Evolutionary conservation across 92 coral and sea anemone species (phyloP).

Genomic region (Zoanthus gigantus): DNA sequence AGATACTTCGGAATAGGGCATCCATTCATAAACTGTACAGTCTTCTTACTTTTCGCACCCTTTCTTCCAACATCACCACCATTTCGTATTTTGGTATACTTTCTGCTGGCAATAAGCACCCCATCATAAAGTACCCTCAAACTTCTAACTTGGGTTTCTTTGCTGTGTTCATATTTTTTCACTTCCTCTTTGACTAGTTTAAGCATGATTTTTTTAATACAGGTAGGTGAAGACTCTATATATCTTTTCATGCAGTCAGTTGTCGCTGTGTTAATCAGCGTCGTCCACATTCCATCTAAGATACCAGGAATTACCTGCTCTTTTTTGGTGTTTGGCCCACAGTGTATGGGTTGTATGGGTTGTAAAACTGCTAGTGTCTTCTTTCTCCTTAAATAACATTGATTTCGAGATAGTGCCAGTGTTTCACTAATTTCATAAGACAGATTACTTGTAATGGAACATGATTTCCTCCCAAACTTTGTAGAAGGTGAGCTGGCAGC

Average conservation of each 20-base stretch:
- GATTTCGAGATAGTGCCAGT: too few species aligned
- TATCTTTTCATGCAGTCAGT: neutral
- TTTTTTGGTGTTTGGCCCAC: too few species aligned
- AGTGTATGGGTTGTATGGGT: too few species aligned
- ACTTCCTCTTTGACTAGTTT: neutral
- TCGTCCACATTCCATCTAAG: neutral
- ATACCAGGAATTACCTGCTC: too few species aligned
- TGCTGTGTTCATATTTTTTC: neutral
- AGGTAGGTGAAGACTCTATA: neutral
- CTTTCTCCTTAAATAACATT: too few species aligned
- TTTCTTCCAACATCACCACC: neutral
- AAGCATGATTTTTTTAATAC: neutral
- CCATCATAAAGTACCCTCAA: conserved; percentile 4
- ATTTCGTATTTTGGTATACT: conserved; percentile 30
- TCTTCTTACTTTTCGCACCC: conserved; percentile 4
- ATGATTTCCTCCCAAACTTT: too few species aligned
- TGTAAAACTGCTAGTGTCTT: too few species aligned
- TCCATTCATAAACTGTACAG: conserved; percentile 59
- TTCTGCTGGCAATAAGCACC: conserved; percentile 15
- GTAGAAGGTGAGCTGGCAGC: too few species aligned
- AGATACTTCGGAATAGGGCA: conserved; percentile 63
- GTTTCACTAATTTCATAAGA: too few species aligned
- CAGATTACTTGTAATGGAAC: too few species aligned
- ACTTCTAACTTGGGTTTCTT: neutral
- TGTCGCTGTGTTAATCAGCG: neutral